Evolutionary conservation across 2,113 vertebrate species (phyloP), one percentile per base, ranked within the genome.

Genomic region (cattle (Bos taurus)): DNA sequence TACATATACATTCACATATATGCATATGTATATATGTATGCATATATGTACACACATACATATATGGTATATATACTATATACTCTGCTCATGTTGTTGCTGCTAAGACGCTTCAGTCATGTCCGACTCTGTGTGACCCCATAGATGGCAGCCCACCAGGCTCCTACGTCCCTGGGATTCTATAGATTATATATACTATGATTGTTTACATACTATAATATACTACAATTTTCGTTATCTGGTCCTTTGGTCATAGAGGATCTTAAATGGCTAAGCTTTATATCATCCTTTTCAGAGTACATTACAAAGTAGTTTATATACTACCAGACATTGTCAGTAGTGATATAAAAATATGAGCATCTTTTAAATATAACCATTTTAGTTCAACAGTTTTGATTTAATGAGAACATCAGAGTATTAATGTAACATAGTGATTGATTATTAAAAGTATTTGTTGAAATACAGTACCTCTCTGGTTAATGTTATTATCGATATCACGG

Each of bases 361-460:
- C 46, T 96, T 95, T 86, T 93, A 90, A 83, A 74, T 82, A 7
- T 59, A 82, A 82, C 15, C 8, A n/a, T 92, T 97, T 94, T 48
- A 46, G 15, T 84, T 96, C 91, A 96, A 59, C 40, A 57, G 5
- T 82, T 78, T 93, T 95, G 46, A 91, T 67, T 97, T 97, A 97
- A 89, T 86, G 71, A 95, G 59, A 88, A 94, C 90, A 13, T 98
- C 94, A 92, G 60, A 92, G 86, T 95, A 86, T 83, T 96, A 78
- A 60, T 93, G 5, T 13, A 91, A 97, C 97, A 67, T 26, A 23
- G 14, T 81, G 86, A 88, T 40, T 87, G 62, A 91, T 90, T 95
- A 92, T 86, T 97, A 83, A 89, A 96, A 97, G 77, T 48, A 84
- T 81, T 1, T 33, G 50, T 78, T 95, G 30, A 95, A 80, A 50